Percentiles rank a stretch among this genome's conserved stretches.
These are phyloP conservation scores for Trinectes maculatus DNA, from an alignment of 2,113 vertebrate species.

Conservation along the genomic window DNA sequence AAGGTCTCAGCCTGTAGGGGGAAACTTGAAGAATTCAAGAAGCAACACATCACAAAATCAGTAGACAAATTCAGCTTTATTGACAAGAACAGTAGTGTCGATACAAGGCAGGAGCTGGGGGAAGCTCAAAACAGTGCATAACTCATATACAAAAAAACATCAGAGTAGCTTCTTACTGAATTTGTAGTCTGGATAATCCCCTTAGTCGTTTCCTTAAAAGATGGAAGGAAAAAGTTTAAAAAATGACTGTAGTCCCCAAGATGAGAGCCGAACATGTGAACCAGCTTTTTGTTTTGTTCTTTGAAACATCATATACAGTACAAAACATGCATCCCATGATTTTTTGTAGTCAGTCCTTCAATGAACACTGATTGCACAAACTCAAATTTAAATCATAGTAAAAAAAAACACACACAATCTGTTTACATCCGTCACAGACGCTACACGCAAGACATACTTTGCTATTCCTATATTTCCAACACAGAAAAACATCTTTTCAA, in stretches of 20 bases:
- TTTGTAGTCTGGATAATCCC: conserved; percentile 30
- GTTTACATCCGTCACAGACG: conserved; percentile 73
- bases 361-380: conserved; percentile 68
- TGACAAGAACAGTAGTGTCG: conserved; percentile 73
- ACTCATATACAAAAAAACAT: conserved; percentile 60
- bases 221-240: conserved; percentile 60
- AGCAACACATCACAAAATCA: neutral
- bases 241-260: conserved; percentile 48
- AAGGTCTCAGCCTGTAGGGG: neutral
- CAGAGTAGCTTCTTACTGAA: conserved; percentile 32
- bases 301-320: conserved; percentile 69
- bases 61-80: conserved; percentile 79
- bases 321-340: conserved; percentile 77
- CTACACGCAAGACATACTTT: conserved; percentile 69
- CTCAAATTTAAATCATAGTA: conserved; percentile 48
- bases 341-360: conserved; percentile 70
- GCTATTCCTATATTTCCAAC: conserved; percentile 70
- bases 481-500: conserved; percentile 62
- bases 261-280: conserved; percentile 62
- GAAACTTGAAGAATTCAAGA: neutral
- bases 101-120: conserved; percentile 75
- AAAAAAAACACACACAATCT: conserved; percentile 68
- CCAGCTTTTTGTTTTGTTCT: conserved; percentile 10
- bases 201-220: conserved; percentile 49
- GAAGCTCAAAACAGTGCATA: conserved; percentile 69